Percentiles rank a stretch among this genome's conserved stretches.
These are phyloP conservation scores for Asbolus verrucosus DNA, from an alignment of 1,140 invertebrate species.

Conservation along the genomic window DNA sequence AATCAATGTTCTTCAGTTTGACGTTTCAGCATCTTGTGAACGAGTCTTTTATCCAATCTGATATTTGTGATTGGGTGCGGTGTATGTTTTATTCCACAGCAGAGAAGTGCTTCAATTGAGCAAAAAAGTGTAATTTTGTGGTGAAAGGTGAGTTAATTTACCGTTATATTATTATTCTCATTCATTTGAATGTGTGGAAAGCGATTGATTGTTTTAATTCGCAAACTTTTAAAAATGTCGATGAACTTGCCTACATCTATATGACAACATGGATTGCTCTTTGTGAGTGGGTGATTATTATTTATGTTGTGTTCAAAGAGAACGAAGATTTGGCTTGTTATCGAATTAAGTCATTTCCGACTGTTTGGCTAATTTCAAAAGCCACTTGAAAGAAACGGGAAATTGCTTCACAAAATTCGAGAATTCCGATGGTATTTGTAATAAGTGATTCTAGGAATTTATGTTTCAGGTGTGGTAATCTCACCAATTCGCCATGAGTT, in stretches of 20 bases:
- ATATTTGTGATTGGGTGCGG: slow-evolving; percentile 52
- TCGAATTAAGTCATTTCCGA: no score
- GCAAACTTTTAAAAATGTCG: slow-evolving; percentile 43
- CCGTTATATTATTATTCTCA: background rate
- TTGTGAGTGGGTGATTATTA: slow-evolving; percentile 20
- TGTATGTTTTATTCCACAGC: slow-evolving; percentile 44
- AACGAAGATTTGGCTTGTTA: no score
- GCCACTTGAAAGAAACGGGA: no score
- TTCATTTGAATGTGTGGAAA: slow-evolving; percentile 18
- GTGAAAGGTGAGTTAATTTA: slow-evolving; percentile 48
- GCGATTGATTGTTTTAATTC: background rate
- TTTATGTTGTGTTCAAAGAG: no score
- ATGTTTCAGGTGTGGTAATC: slow-evolving; percentile 59
- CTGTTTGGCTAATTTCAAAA: no score
- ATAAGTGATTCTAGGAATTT: slow-evolving; percentile 25
- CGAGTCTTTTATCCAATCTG: background rate
- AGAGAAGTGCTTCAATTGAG: slow-evolving; percentile 41
- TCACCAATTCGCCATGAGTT: slow-evolving; percentile 74
- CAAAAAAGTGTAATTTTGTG: slow-evolving; percentile 50
- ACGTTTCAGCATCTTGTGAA: slow-evolving; percentile 8
- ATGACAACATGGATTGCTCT: slow-evolving; percentile 36
- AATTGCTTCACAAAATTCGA: background rate
- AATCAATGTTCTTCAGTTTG: background rate
- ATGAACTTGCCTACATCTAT: slow-evolving; percentile 48
- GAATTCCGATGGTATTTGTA: slow-evolving; percentile 24